phyloP scores from a whole-genome alignment of 2,113 vertebrate genomes.

The Gallinago media region DNA sequence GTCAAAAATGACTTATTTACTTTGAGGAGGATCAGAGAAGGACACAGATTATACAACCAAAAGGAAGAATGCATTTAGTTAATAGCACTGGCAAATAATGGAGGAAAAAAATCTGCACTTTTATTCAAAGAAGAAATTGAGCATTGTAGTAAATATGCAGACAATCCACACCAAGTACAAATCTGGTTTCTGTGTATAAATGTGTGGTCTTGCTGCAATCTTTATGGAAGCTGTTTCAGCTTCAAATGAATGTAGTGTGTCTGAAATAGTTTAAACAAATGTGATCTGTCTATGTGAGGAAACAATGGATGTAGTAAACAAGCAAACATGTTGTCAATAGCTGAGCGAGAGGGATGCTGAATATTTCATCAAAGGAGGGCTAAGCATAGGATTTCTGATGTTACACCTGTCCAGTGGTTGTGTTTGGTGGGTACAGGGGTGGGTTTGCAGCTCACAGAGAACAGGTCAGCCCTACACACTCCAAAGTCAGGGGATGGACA shows the following conservation, averaged over 20 bases:
- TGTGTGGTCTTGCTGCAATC: conserved; percentile 62
- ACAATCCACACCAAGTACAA: conserved; percentile 40
- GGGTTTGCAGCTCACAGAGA: background rate
- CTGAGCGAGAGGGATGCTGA: background rate
- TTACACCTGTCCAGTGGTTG: background rate
- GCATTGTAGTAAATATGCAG: conserved; percentile 54
- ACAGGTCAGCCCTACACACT: background rate
- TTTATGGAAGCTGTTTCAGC: conserved; percentile 34
- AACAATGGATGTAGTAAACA: conserved; percentile 39
- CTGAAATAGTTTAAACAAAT: conserved; percentile 44
- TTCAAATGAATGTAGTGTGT: conserved; percentile 51
- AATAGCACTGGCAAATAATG: conserved; percentile 11
- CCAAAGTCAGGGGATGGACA: background rate
- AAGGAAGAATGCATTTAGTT: conserved; percentile 20
- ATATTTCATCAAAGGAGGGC: background rate
- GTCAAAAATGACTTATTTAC: background rate
- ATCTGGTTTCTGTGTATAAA: conserved; percentile 60
- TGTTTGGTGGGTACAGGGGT: background rate
- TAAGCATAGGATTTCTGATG: background rate
- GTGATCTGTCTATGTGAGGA: background rate
- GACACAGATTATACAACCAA: conserved; percentile 45
- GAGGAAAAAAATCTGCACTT: conserved; percentile 50
- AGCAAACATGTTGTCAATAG: background rate
- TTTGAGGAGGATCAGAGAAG: conserved; percentile 39
- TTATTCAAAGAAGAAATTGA: conserved; percentile 65